Evolutionary conservation across 1,140 invertebrate species (phyloP), one percentile per base, ranked within the genome.

Genomic region (Drosophila willistoni): DNA sequence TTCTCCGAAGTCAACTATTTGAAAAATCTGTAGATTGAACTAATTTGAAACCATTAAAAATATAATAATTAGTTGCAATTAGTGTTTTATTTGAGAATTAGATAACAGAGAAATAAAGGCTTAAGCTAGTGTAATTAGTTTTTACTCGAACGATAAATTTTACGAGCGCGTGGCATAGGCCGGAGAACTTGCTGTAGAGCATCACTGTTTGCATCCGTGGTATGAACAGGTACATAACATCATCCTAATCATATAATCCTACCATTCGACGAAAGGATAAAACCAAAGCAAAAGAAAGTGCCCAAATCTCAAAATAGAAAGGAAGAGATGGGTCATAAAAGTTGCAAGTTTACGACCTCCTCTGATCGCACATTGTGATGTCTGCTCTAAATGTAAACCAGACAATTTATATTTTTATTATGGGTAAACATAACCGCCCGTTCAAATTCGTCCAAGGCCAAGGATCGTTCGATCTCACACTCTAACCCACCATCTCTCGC

Each of bases 321-420:
- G 44, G 19, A n/a, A 22, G 9, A 51, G 17, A 12, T 2, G 10
- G 19, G 59, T 17, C 36, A 19, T 47, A 64, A 64, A 41, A 42
- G 13, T 13, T 39, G 13, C 42, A 17, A 57, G 55, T 57, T 57
- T 57, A 57, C 55, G 55, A 36, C 14, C 55, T 44, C 9, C 75
- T 29, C 29, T 70, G 68, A 77, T 77, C 13, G 73, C 14, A 63
- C 79, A 71, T 71, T 81, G 71, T 77, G 70, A 54, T 78, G 77
- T 78, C 77, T 87, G 84, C 84, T 89, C 84, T 89, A 89, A 70
- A 89, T 89, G 76, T 80, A 83, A 89, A 89, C 84, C 84, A 89
- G 77, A 89, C 80, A 64, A 89, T 89, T 89, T 89, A 89, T 84
- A 57, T 57, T 89, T 78, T 77, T 89, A 89, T 89, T 84, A 74